A percentile compares a stretch with the other conserved stretches of the same genome.
These are phyloP conservation scores for Lates calcarifer DNA, from an alignment of 2,113 vertebrate species.

Conservation along the genomic window DNA sequence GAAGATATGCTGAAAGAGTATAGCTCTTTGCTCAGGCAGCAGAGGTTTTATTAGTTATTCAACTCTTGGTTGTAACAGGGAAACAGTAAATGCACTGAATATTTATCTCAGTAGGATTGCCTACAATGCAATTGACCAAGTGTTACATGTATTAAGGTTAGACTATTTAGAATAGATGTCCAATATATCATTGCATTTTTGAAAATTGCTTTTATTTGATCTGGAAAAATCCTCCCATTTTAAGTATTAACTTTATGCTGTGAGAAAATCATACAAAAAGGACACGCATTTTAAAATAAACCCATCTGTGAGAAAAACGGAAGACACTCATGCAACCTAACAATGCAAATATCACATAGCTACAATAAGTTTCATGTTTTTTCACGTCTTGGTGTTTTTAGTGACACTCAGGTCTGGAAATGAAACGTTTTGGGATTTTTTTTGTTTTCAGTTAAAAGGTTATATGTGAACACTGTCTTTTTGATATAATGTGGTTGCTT, in stretches of 20 bases:
- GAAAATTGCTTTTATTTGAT: constrained; percentile 44
- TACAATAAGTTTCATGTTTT: constrained; percentile 65
- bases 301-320: constrained; percentile 43
- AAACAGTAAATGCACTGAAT: constrained; percentile 78
- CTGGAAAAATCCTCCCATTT: constrained; percentile 47
- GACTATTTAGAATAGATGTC: constrained; percentile 47
- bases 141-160: constrained; percentile 65
- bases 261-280: constrained; percentile 26
- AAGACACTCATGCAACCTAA: constrained; percentile 76
- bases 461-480: constrained; percentile 82
- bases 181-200: constrained; percentile 51
- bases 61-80: constrained; percentile 67
- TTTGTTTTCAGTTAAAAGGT: constrained; percentile 65
- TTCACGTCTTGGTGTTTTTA: constrained; percentile 80
- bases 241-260: constrained; percentile 63
- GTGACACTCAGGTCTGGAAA: constrained; percentile 86
- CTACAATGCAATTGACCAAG: constrained; percentile 67
- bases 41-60: constrained; percentile 60
- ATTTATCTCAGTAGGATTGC: constrained; percentile 66
- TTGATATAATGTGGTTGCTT: constrained; percentile 84
- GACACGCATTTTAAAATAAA: constrained; percentile 53
- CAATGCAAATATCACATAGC: constrained; percentile 79
- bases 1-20: constrained; percentile 52
- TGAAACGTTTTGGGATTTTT: constrained; percentile 68
- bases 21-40: constrained; percentile 67